Evolutionary conservation across 2,113 vertebrate species (phyloP), one percentile per base, ranked within the genome.

Genomic region (Sapajus apella): DNA sequence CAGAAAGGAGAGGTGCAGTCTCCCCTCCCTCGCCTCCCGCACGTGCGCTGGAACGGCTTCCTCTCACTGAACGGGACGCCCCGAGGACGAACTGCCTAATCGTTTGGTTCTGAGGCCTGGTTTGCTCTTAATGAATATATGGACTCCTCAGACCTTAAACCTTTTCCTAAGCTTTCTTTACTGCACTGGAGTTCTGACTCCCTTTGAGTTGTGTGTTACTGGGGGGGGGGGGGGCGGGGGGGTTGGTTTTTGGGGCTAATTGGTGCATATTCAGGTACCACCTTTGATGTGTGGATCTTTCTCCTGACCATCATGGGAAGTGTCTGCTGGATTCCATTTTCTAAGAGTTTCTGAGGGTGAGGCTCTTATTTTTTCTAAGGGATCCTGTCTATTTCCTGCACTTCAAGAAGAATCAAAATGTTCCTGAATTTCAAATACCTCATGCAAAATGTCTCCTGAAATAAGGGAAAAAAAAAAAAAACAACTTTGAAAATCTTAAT

Each of bases 371-470:
- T 96, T 98, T 43, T 98, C 97, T 97, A 89, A 97, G 87, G 95
- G 96, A 98, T 94, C 97, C 93, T 6, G 95, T 98, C 97, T 98
- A 98, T 98, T 95, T 98, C 98, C 98, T 99, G 97, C 98, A 98
- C 98, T 98, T 99, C 98, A 97, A 97, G 97, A 98, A 99, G 98
- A 99, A 98, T 98, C 98, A 97, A 98, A 98, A 98, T 98, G 98
- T 99, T 98, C 95, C 97, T 99, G 98, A 98, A 98, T 98, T 97
- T 99, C 98, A 99, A 98, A 99, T 99, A 99, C 99, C 99, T 99
- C 99, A 99, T 97, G 96, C 97, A 97, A 97, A 98, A 98, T 95
- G 97, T 98, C 98, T 99, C 98, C 98, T 98, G 98, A 98, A 98
- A 97, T 98, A 98, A 97, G 96, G 97, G 96, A 96, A 97, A 73